A percentile compares a stretch with the other conserved stretches of the same genome.
Evolutionary conservation across 2,113 vertebrate genomes (phyloP).

Genomic region (Lontra canadensis): DNA sequence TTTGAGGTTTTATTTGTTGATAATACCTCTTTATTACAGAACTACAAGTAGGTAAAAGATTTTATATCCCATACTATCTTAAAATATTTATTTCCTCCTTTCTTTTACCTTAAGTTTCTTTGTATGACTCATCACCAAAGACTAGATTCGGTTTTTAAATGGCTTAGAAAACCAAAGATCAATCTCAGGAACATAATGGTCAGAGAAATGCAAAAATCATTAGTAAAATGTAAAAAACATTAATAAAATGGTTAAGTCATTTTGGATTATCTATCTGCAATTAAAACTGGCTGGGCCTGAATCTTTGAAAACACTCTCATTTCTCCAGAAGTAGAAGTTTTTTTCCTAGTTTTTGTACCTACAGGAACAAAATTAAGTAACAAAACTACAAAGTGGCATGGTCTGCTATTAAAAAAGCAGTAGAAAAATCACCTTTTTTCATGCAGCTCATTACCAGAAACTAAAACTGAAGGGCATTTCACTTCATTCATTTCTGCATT

Average conservation of each 20-base stretch:
- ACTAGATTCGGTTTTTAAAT: constrained; percentile 28
- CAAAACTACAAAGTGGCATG: background rate
- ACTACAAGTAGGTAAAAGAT: background rate
- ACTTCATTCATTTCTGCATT: background rate
- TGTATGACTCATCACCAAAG: constrained; percentile 7
- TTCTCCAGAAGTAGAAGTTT: background rate
- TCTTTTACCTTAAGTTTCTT: constrained; percentile 22
- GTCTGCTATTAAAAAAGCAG: background rate
- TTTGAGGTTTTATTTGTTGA: background rate
- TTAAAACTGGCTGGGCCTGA: constrained; percentile 31
- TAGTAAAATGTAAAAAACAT: background rate
- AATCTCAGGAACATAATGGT: background rate
- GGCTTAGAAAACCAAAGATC: background rate
- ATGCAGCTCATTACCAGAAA: background rate
- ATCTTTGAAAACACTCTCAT: background rate
- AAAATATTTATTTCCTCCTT: background rate
- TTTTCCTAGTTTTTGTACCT: constrained; percentile 9
- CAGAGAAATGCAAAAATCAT: background rate
- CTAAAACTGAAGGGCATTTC: background rate
- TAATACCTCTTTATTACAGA: background rate
- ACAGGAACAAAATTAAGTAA: background rate
- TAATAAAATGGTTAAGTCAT: background rate
- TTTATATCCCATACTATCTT: background rate
- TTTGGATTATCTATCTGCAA: background rate
- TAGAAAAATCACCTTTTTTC: background rate